phyloP scores from a whole-genome alignment of 64 coral and sea anemone species.

The Stichodactyla mertensii region DNA sequence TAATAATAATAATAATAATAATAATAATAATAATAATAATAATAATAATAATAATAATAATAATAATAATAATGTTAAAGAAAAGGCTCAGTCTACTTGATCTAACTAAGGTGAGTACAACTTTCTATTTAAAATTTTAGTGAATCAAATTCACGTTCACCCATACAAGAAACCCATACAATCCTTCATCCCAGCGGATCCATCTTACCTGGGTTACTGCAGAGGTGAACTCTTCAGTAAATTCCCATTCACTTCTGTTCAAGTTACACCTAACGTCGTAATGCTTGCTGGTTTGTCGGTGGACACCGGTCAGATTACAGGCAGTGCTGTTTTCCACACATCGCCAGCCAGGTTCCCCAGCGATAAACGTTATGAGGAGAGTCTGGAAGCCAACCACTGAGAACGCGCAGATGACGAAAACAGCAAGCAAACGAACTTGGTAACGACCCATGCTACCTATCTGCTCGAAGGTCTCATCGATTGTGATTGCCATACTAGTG shows the following conservation, averaged over 20 bases:
- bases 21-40: too few relatives aligned
- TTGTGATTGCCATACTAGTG: conserved; percentile 24
- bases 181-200: too few relatives aligned
- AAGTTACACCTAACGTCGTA: conserved; percentile 40
- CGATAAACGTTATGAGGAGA: conserved; percentile 41
- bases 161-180: not conserved
- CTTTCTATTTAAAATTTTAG: too few relatives aligned
- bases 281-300: not conserved
- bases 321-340: conserved; percentile 51
- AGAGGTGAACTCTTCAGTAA: conserved; percentile 28
- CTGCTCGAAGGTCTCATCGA: conserved; percentile 21
- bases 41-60: too few relatives aligned
- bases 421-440: conserved; percentile 19
- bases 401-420: conserved; percentile 2
- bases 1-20: too few relatives aligned
- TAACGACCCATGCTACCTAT: conserved; percentile 50
- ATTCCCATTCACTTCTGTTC: conserved; percentile 21
- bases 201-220: conserved; percentile 44
- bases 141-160: too few relatives aligned
- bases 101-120: too few relatives aligned
- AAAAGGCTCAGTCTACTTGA: too few relatives aligned
- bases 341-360: conserved; percentile 38
- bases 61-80: too few relatives aligned
- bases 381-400: conserved; percentile 31
- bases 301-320: conserved; percentile 42